A percentile compares a stretch with the other conserved stretches of the same genome.
Conservation (phyloP, 2,888 invertebrate genomes). For the Athalia rosae region DNA sequence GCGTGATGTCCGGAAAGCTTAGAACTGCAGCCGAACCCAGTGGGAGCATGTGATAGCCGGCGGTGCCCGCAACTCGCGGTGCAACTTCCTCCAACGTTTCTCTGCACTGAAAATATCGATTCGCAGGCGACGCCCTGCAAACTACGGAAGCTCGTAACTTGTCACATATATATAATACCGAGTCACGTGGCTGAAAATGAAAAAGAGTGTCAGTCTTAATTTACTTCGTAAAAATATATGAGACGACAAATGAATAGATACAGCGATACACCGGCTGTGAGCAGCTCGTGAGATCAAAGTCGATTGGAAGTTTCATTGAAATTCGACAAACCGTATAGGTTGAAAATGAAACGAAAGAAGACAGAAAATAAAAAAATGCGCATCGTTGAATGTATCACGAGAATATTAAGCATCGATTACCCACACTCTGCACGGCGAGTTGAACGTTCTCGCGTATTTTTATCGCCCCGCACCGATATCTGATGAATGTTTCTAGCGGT, state of each 20-base stretch:
- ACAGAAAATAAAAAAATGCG: neutral
- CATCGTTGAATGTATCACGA: too few species aligned
- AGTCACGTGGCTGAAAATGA: conserved; percentile 10
- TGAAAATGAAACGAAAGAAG: neutral
- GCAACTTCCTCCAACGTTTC: conserved; percentile 19
- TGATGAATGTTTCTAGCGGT: too few species aligned
- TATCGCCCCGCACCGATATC: too few species aligned
- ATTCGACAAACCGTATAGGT: neutral
- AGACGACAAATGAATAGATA: too few species aligned
- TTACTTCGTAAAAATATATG: neutral
- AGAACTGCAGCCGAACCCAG: too few species aligned
- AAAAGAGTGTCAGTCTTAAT: neutral
- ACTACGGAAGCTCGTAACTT: neutral
- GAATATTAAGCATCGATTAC: too few species aligned
- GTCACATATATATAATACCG: neutral
- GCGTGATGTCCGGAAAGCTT: too few species aligned
- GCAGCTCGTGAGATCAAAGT: too few species aligned
- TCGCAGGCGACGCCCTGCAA: conserved; percentile 25
- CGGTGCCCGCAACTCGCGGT: neutral
- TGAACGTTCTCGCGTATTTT: too few species aligned
- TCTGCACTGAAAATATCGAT: conserved; percentile 18
- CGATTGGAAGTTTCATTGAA: too few species aligned
- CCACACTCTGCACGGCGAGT: too few species aligned
- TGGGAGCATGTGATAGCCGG: neutral
- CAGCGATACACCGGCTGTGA: too few species aligned